Evolutionary conservation across 2,888 invertebrate species (phyloP).

Genomic region (Eudasyphora cyanicolor): DNA sequence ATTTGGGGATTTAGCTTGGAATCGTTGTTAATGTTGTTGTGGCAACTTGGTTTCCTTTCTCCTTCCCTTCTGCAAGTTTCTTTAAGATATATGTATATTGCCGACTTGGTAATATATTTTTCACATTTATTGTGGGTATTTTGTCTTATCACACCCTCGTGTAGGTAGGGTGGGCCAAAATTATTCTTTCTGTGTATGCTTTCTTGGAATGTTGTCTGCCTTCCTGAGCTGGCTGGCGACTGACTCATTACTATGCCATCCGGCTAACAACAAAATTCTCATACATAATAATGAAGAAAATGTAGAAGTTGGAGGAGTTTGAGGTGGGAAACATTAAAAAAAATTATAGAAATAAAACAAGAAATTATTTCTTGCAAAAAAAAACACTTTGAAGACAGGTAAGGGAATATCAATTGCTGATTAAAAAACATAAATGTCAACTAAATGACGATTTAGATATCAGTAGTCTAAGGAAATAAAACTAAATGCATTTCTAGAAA

Average conservation of each 20-base stretch:
- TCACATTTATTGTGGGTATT: conserved; percentile 77
- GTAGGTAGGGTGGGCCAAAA: conserved; percentile 4
- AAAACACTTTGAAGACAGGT: too few species aligned
- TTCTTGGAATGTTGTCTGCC: conserved; percentile 23
- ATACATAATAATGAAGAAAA: conserved; percentile 37
- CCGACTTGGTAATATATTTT: conserved; percentile 75
- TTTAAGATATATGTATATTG: conserved; percentile 21
- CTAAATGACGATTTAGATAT: too few species aligned
- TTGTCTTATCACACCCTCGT: conserved; percentile 77
- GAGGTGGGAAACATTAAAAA: too few species aligned
- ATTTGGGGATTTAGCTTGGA: conserved; percentile 46
- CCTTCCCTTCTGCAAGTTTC: neutral
- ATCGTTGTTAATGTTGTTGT: conserved; percentile 36
- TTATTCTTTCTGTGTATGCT: neutral
- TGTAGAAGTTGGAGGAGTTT: too few species aligned
- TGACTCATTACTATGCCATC: conserved; percentile 56
- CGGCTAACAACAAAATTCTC: conserved; percentile 15
- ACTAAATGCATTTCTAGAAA: too few species aligned
- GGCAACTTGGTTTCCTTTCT: conserved; percentile 22
- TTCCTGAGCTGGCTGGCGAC: neutral
- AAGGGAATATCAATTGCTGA: too few species aligned
- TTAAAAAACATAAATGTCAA: too few species aligned
- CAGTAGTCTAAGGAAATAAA: too few species aligned
- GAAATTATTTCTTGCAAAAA: too few species aligned
- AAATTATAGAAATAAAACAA: too few species aligned